phyloP scores from a whole-genome alignment of 2,113 vertebrate species.

The Pogona vitticeps region DNA sequence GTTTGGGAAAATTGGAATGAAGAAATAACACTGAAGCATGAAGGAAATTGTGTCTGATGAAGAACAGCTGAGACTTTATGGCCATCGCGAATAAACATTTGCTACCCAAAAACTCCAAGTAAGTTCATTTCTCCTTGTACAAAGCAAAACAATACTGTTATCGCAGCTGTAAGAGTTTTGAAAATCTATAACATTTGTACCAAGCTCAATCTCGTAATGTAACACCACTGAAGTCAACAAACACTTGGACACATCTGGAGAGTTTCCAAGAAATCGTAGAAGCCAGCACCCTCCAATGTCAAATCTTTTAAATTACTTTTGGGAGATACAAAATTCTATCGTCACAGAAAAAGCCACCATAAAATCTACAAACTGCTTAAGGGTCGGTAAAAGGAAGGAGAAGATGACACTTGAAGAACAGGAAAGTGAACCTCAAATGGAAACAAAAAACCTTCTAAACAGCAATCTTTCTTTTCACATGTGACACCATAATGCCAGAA shows the following conservation, averaged over 20 bases:
- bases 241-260: neutral
- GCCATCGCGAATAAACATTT: neutral
- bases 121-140: neutral
- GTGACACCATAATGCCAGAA: neutral
- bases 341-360: neutral
- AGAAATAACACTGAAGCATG: constrained; percentile 8
- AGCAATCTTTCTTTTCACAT: too few species aligned
- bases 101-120: constrained; percentile 17
- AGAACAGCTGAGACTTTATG: constrained; percentile 32
- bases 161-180: constrained; percentile 27
- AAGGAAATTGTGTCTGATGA: constrained; percentile 29
- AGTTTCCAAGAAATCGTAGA: constrained; percentile 23
- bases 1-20: constrained; percentile 19
- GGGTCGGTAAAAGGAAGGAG: neutral
- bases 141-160: constrained; percentile 35
- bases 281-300: neutral
- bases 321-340: neutral
- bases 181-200: constrained; percentile 10
- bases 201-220: neutral
- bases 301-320: neutral
- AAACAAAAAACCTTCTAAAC: neutral
- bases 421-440: neutral
- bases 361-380: neutral
- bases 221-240: constrained; percentile 5
- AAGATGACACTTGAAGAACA: neutral